Evolutionary conservation across 2,797 vertebrate genomes (phyloP).

Genomic region (Heliangelus exortis): DNA sequence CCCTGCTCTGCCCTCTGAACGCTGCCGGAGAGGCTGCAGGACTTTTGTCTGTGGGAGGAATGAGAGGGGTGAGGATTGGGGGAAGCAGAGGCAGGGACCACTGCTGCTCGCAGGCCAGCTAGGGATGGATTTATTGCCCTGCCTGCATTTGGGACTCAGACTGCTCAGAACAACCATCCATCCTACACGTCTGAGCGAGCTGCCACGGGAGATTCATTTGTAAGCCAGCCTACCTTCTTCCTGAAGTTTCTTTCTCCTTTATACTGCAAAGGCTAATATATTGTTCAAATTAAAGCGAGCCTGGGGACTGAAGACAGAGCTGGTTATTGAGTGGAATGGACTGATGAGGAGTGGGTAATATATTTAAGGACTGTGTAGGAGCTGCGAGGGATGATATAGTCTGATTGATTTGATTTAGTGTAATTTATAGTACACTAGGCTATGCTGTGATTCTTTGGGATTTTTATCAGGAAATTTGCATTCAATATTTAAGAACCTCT

Average conservation of each 20-base stretch:
- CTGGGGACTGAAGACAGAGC: slow-evolving; percentile 42
- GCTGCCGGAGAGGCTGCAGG: slow-evolving; percentile 1
- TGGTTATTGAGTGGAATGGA: slow-evolving; percentile 62
- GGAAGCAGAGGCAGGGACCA: accelerated
- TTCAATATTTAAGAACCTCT: slow-evolving; percentile 56
- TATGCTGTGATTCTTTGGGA: slow-evolving; percentile 39
- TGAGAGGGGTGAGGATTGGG: accelerated
- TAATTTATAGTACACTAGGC: slow-evolving; percentile 53
- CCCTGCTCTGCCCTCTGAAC: not conserved
- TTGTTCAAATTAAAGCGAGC: slow-evolving; percentile 26
- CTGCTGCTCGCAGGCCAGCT: not conserved
- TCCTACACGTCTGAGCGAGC: not conserved
- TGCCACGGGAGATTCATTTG: slow-evolving; percentile 44
- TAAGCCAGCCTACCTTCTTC: slow-evolving; percentile 9
- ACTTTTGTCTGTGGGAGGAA: not conserved
- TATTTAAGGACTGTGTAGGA: slow-evolving; percentile 59
- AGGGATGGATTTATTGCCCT: slow-evolving; percentile 29
- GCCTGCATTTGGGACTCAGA: not conserved
- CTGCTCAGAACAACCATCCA: not conserved
- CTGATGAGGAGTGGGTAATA: slow-evolving; percentile 64
- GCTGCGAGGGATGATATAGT: slow-evolving; percentile 34
- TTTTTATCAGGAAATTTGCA: slow-evolving; percentile 61
- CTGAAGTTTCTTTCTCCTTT: slow-evolving; percentile 48
- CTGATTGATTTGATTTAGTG: slow-evolving; percentile 61
- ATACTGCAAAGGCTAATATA: slow-evolving; percentile 44